Evolutionary conservation across 2,113 vertebrate genomes (phyloP).

Genomic region (Bothrops jararaca): DNA sequence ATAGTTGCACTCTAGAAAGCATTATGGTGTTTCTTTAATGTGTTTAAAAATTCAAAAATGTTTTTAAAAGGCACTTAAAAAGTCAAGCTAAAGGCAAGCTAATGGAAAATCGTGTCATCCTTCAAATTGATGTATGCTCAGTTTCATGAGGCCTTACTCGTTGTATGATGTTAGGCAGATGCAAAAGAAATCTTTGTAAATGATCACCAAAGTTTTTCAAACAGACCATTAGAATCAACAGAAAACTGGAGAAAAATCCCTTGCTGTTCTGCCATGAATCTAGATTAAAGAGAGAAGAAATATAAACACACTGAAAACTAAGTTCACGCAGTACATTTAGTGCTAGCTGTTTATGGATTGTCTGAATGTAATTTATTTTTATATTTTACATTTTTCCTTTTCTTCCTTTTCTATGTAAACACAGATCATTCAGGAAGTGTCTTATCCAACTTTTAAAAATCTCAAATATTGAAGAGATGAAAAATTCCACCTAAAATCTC

Average conservation of each 20-base stretch:
- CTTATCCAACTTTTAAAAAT: background rate
- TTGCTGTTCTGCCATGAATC: slow-evolving; percentile 14
- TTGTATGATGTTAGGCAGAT: slow-evolving; percentile 54
- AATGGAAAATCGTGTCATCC: slow-evolving; percentile 70
- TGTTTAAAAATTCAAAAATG: slow-evolving; percentile 78
- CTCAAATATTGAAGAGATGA: background rate
- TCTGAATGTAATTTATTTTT: background rate
- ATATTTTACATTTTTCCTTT: background rate
- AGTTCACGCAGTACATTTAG: background rate
- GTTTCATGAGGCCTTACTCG: slow-evolving; percentile 42
- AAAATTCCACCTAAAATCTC: background rate
- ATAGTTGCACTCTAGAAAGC: slow-evolving; percentile 67
- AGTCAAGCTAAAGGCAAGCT: slow-evolving; percentile 71
- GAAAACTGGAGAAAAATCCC: slow-evolving; percentile 35
- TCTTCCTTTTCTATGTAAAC: background rate
- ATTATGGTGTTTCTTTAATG: slow-evolving; percentile 73
- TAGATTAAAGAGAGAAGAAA: slow-evolving; percentile 34
- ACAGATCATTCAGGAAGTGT: background rate
- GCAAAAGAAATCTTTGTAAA: slow-evolving; percentile 57
- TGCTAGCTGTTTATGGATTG: background rate
- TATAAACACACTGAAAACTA: background rate
- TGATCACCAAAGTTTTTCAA: slow-evolving; percentile 52
- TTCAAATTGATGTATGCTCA: slow-evolving; percentile 60
- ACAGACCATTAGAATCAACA: slow-evolving; percentile 43
- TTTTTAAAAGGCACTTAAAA: slow-evolving; percentile 80